Base-by-base conservation (phyloP, 2,888 invertebrate species). In the Scaeva pyrastri region DNA sequence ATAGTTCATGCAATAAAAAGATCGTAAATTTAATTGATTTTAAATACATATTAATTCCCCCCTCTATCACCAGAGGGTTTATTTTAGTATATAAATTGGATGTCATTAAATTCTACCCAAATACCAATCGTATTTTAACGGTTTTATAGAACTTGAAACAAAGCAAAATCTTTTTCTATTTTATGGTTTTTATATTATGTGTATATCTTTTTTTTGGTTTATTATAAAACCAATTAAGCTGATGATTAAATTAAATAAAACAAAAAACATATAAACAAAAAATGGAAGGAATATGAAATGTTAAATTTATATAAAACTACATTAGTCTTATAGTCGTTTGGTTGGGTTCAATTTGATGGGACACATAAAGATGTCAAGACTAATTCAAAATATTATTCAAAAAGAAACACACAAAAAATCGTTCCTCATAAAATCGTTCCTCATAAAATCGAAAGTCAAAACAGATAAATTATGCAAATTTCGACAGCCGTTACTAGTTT, bases 391-490 rank as follows among this genome's bases (percentile, higher is more conserved):
- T 86, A 86, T 82, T 86, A 86, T 86, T 86, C 86, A 84, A 66
- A 82, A 81, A 26, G 14, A 77, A 36, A 16, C 16, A 36, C 1
- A 60, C 14, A 60, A 60, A 39, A 70, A 70, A 86, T 52, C 82
- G 77, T 81, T 86, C 74, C 50, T 81, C 81, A 86, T 78, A 86
- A 81, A 74, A 86, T 58, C 82, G 82, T 82, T 86, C 74, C 50
- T 82, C 82, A 86, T 86, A 86, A 86, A 86, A 86, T 82, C 86
- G 86, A 86, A 86, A 74, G 82, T 78, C 77, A 78, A 86, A 86
- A 82, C 74, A 86, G 58, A 86, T 86, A 86, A 86, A 86, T 78
- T 86, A 86, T 86, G 86, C 82, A 77, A 86, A 86, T 86, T 78
- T 86, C 71, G 86, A 82, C 86, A 79, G 73, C 39, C 52, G 52